Percentiles rank a stretch among this genome's conserved stretches.
Evolutionary conservation across 2,888 invertebrate species (phyloP).

Genomic region (Escarpia spicata): DNA sequence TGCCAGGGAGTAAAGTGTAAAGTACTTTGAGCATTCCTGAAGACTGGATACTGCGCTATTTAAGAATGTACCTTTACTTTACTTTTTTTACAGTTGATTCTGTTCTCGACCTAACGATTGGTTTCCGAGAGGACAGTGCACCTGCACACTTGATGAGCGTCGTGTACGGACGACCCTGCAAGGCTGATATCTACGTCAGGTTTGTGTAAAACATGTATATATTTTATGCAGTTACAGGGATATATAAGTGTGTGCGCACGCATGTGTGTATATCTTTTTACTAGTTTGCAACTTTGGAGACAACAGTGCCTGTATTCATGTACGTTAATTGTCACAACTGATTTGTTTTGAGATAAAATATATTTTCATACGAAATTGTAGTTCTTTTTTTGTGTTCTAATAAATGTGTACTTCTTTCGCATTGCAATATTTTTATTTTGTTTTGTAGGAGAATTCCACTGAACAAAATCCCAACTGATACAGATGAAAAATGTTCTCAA

Average conservation of each 20-base stretch:
- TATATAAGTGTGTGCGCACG: neutral
- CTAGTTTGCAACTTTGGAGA: neutral
- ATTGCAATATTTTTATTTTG: neutral
- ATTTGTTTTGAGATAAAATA: neutral
- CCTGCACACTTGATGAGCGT: slow-evolving; percentile 59
- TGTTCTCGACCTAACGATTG: slow-evolving; percentile 79
- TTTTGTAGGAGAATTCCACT: slow-evolving; percentile 76
- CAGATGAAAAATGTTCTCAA: slow-evolving; percentile 77
- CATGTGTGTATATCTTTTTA: neutral
- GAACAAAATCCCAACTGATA: slow-evolving; percentile 79
- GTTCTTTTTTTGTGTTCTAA: neutral
- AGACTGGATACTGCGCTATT: too few species aligned
- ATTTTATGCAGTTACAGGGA: neutral
- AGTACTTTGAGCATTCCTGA: too few species aligned
- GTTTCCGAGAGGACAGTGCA: slow-evolving; percentile 58
- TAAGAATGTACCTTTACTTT: too few species aligned
- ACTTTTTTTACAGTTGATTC: slow-evolving; percentile 69
- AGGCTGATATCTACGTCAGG: slow-evolving; percentile 62
- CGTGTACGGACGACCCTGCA: slow-evolving; percentile 55
- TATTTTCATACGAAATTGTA: neutral
- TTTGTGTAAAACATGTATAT: slow-evolving; percentile 29
- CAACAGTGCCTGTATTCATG: neutral
- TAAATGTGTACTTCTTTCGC: neutral
- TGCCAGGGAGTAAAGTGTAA: too few species aligned
- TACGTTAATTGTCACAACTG: neutral